Evolutionary conservation across 1,140 invertebrate genomes (phyloP).

Genomic region (Ctenoplectra terminalis): DNA sequence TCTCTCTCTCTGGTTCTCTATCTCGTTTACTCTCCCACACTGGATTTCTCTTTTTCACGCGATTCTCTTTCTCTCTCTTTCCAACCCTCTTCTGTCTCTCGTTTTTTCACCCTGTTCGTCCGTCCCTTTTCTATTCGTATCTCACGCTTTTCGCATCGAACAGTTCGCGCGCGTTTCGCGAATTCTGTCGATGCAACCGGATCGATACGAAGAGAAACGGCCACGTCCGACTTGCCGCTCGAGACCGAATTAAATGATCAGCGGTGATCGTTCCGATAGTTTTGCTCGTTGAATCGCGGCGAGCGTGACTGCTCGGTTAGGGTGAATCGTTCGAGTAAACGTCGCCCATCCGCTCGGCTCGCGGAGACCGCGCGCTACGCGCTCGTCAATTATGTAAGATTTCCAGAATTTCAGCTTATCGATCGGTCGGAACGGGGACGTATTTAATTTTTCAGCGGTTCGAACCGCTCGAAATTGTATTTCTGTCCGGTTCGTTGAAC

Average conservation of each 20-base stretch:
- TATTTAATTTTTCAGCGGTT: constrained; percentile 31
- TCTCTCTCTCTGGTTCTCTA: constrained; percentile 12
- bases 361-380: constrained; percentile 5
- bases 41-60: not conserved
- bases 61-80: not conserved
- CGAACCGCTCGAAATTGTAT: not conserved
- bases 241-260: constrained; percentile 40
- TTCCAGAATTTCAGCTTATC: constrained; percentile 39
- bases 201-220: constrained; percentile 25
- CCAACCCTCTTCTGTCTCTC: not conserved
- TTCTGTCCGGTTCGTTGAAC: constrained; percentile 40
- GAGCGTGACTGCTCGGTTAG: not conserved
- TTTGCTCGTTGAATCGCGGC: constrained; percentile 19
- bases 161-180: constrained; percentile 22
- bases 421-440: constrained; percentile 24
- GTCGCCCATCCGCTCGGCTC: not conserved
- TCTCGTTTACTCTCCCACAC: constrained; percentile 8
- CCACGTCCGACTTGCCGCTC: not conserved
- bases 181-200: constrained; percentile 1
- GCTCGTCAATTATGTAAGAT: constrained; percentile 47
- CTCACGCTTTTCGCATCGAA: not conserved
- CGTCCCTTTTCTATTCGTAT: not conserved
- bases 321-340: not conserved
- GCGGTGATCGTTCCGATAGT: constrained; percentile 10
- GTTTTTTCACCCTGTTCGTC: not conserved